These are phyloP conservation scores for Pluvialis apricaria DNA, from an alignment of 2,113 vertebrate genomes.

Conservation along the genomic window DNA sequence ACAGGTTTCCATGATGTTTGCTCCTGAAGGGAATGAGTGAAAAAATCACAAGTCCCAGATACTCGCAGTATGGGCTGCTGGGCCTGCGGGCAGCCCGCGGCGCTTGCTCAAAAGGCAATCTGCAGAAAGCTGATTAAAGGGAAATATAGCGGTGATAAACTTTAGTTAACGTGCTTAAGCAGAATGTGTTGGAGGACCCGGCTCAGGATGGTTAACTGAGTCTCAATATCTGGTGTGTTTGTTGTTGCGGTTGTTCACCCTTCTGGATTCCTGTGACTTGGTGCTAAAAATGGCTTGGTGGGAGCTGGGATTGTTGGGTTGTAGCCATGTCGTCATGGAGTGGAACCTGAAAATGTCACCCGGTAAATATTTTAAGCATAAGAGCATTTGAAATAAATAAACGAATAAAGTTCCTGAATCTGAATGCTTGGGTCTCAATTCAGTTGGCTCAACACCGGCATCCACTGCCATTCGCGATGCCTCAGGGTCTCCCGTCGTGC, in stretches of 20 bases:
- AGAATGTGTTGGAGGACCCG: not conserved
- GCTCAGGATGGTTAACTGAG: not conserved
- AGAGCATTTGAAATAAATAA: not conserved
- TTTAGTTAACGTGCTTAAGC: not conserved
- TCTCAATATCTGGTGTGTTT: not conserved
- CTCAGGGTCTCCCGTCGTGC: not conserved
- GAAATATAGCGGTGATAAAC: not conserved
- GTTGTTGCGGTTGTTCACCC: not conserved
- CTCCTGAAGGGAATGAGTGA: not conserved
- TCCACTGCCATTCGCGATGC: not conserved
- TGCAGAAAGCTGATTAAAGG: not conserved
- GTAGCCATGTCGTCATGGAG: not conserved
- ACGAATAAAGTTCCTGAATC: not conserved
- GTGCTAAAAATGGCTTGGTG: not conserved
- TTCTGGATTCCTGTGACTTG: not conserved
- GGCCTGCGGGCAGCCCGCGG: not conserved
- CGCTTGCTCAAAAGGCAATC: not conserved
- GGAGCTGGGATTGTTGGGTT: not conserved
- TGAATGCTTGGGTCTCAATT: not conserved
- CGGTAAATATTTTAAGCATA: not conserved
- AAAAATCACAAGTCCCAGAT: not conserved
- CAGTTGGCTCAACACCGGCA: not conserved
- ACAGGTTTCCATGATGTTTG: not conserved
- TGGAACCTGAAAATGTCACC: not conserved
- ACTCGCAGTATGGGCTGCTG: not conserved